Evolutionary conservation across 2,888 invertebrate genomes (phyloP), one percentile per base, ranked within the genome.

Genomic region (Xestia c-nigrum): DNA sequence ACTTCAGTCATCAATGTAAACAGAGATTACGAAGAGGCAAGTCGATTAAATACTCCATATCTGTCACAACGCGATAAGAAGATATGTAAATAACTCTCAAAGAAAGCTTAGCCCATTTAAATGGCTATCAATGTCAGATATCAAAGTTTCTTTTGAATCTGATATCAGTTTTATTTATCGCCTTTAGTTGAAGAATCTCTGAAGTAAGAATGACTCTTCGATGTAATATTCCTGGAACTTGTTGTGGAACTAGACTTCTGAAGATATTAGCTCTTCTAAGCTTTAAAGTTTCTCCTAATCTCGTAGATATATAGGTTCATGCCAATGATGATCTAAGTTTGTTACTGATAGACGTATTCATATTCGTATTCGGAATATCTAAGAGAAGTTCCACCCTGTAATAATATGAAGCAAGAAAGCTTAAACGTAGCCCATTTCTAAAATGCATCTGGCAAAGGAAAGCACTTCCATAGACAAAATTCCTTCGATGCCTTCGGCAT

Each of bases 51-150:
- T 85, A 85, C 77, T 79, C 72, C 72, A 76, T 81, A 80, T 71
- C 81, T 80, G 72, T 78, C 74, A 80, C 66, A 78, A 64, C 31
- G 55, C 80, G 83, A 82, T 85, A 82, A 85, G 82, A 68, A 75
- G 81, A 80, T 72, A 81, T 82, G 84, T 89, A 85, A 84, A 86
- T 77, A 87, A 74, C 73, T 84, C 66, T 80, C 77, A 78, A 80
- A 78, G 73, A 82, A 82, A 84, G 74, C 85, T 86, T 76, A 85
- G 77, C 65, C 47, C 50, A 64, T 78, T 83, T 82, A 81, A 89
- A 78, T 74, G 76, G 75, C 78, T 83, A 71, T 85, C 80, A 80
- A 79, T 79, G 74, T 79, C 76, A 78, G 72, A 75, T 81, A 79
- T 79, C 77, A 71, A 74, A 85, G 70, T 77, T 82, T 80, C 76